Evolutionary conservation across 2,113 vertebrate genomes (phyloP).

Genomic region (Caloenas nicobarica): DNA sequence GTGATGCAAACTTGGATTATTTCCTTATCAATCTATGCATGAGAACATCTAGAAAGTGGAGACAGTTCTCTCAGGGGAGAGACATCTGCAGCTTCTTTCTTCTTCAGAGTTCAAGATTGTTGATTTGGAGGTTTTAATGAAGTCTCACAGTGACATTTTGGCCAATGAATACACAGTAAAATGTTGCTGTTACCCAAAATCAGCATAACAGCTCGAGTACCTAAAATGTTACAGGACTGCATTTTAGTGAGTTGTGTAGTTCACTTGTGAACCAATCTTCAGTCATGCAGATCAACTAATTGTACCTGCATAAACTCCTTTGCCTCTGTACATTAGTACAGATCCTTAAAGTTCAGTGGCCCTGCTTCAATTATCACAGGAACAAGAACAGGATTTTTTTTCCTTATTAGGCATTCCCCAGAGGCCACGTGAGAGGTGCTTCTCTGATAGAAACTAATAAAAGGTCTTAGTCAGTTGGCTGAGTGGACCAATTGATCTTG

Average conservation of each 20-base stretch:
- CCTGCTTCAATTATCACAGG: neutral
- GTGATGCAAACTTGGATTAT: neutral
- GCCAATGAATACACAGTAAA: neutral
- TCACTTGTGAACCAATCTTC: neutral
- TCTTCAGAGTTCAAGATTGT: neutral
- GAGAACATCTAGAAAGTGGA: neutral
- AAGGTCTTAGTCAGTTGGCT: neutral
- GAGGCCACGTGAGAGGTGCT: neutral
- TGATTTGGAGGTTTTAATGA: neutral
- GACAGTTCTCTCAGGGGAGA: neutral
- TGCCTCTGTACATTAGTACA: neutral
- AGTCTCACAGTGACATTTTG: neutral
- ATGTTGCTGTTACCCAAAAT: neutral
- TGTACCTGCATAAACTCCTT: neutral
- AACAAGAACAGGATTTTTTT: neutral
- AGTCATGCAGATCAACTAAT: neutral
- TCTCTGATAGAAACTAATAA: neutral
- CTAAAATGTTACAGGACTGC: neutral
- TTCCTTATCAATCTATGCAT: neutral
- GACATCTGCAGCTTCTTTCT: neutral
- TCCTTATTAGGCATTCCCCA: neutral
- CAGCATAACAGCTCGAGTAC: neutral
- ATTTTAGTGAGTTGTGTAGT: neutral
- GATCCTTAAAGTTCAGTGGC: neutral
- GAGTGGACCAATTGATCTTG: neutral